These are phyloP conservation scores for Dreissena rostriformis DNA, from an alignment of 1,140 invertebrate genomes.

Conservation along the genomic window DNA sequence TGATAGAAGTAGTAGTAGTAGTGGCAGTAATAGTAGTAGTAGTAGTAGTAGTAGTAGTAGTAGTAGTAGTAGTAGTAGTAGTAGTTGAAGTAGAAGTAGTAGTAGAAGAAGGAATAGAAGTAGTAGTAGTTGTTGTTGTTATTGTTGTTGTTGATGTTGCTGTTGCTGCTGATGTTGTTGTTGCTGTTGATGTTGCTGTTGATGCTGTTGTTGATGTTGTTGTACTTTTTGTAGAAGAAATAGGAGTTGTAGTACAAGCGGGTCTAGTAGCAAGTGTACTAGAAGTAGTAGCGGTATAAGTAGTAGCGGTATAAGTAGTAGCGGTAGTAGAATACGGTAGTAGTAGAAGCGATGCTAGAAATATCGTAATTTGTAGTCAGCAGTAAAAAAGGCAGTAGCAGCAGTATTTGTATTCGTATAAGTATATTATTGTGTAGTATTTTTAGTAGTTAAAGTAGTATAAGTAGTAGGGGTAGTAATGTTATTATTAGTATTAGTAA, in stretches of 20 bases:
- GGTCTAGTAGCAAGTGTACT: no score
- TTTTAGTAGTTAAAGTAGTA: constrained; percentile 10
- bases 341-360: background rate
- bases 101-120: constrained; percentile 33
- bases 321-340: no score
- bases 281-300: no score
- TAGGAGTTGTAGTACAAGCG: no score
- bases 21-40: constrained; percentile 48
- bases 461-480: constrained; percentile 30
- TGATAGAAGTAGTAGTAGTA: constrained; percentile 46
- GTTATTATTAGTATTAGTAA: constrained; percentile 24
- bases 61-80: constrained; percentile 50
- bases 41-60: constrained; percentile 32
- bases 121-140: constrained; percentile 14
- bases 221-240: no score
- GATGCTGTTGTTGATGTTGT: no score
- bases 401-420: constrained; percentile 18
- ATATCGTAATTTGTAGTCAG: no score
- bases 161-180: constrained; percentile 12
- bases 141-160: constrained; percentile 12
- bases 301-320: no score
- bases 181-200: background rate
- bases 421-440: constrained; percentile 5
- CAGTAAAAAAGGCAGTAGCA: constrained; percentile 28
- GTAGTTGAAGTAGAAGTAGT: constrained; percentile 41